These are phyloP conservation scores for Scopus umbretta DNA, from an alignment of 2,113 vertebrate species.

Conservation along the genomic window DNA sequence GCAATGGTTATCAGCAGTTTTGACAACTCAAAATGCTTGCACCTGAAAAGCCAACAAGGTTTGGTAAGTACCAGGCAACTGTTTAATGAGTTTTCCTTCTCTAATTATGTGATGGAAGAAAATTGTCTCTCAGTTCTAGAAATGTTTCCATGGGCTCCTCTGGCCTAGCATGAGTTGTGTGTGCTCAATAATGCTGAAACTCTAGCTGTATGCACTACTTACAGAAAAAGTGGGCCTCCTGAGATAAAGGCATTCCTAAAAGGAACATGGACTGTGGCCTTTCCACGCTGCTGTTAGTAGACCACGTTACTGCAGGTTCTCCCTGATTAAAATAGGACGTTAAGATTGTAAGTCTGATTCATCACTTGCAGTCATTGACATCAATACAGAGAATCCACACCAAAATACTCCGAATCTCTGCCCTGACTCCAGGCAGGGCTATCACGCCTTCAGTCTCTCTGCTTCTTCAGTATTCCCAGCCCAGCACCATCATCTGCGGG, in stretches of 20 bases:
- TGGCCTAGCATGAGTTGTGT: neutral
- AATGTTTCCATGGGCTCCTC: neutral
- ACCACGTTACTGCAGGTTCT: neutral
- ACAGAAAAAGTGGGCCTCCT: neutral
- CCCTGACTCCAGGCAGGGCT: neutral
- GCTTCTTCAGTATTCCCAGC: neutral
- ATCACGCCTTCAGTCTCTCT: neutral
- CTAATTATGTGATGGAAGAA: neutral
- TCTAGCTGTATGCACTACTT: neutral
- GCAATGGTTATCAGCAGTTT: neutral
- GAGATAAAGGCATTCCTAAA: neutral
- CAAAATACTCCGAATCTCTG: neutral
- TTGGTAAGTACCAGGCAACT: neutral
- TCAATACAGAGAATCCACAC: neutral
- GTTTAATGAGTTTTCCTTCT: neutral
- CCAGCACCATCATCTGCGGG: neutral
- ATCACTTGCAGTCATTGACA: neutral
- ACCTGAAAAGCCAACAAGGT: neutral
- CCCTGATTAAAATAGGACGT: neutral
- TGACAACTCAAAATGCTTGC: neutral
- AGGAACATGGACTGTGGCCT: neutral
- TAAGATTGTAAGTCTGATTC: neutral
- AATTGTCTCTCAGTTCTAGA: neutral
- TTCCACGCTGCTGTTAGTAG: neutral
- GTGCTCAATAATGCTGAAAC: neutral